phyloP scores from a whole-genome alignment of 2,797 vertebrate species.

The Chiloscyllium punctatum region DNA sequence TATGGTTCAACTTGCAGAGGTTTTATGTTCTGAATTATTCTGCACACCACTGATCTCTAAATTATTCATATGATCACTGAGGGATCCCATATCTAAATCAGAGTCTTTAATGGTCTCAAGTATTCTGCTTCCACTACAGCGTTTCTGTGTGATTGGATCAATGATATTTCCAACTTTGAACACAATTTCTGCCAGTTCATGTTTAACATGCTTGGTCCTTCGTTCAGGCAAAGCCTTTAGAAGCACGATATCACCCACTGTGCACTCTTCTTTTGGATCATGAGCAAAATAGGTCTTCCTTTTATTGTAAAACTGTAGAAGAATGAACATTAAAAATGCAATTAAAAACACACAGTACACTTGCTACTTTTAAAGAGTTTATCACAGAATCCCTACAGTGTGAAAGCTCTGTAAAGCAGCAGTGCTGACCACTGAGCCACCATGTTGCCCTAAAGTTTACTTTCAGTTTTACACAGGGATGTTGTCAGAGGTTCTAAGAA shows the following conservation, averaged over 20 bases:
- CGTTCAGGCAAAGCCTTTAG: conserved; percentile 78
- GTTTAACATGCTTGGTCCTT: conserved; percentile 81
- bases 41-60: conserved; percentile 63
- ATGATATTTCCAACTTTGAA: conserved; percentile 85
- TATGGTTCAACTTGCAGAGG: conserved; percentile 18
- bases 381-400: too few species aligned
- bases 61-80: conserved; percentile 68
- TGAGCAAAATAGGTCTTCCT: conserved; percentile 96
- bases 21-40: conserved; percentile 41
- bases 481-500: neutral
- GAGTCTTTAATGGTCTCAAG: conserved; percentile 66
- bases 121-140: conserved; percentile 71
- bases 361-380: neutral
- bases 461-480: neutral
- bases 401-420: too few species aligned
- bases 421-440: too few species aligned
- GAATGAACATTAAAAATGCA: conserved; percentile 35
- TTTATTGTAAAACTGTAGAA: conserved; percentile 86
- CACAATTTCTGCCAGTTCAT: conserved; percentile 85
- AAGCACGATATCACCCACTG: conserved; percentile 82
- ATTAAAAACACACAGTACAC: neutral
- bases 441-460: too few species aligned
- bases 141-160: conserved; percentile 83
- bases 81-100: conserved; percentile 49
- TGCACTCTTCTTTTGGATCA: conserved; percentile 78